These are phyloP conservation scores for Elephas maximus DNA, from an alignment of 2,113 vertebrate species.

Conservation along the genomic window DNA sequence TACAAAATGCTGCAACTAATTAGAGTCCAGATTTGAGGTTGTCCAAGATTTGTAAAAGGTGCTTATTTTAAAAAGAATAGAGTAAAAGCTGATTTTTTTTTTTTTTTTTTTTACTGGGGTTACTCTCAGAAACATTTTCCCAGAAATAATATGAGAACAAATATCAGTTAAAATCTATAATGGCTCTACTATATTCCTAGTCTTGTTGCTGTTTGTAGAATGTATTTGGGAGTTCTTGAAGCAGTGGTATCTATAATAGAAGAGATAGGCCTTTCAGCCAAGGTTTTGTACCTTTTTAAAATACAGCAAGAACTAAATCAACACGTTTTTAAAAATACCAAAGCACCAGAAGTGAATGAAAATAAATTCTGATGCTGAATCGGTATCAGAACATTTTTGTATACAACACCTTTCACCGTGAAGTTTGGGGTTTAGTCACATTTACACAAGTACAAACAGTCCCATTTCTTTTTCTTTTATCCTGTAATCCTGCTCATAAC, in stretches of 20 bases:
- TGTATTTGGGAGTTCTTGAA: not conserved
- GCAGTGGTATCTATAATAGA: not conserved
- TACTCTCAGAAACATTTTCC: constrained; percentile 17
- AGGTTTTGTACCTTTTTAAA: constrained; percentile 40
- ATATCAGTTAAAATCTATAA: not conserved
- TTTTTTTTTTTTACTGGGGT: too few relatives aligned
- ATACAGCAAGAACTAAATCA: constrained; percentile 30
- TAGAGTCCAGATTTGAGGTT: not conserved
- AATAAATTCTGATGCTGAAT: not conserved
- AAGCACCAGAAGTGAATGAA: constrained; percentile 32
- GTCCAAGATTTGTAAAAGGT: not conserved
- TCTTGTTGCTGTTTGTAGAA: not conserved
- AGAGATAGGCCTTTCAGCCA: not conserved
- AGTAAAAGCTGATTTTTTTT: not conserved
- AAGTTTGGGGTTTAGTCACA: not conserved
- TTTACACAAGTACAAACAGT: not conserved
- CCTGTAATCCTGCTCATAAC: constrained; percentile 10
- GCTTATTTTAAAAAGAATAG: not conserved
- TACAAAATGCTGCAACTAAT: constrained; percentile 30
- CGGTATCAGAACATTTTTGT: not conserved
- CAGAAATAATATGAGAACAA: not conserved
- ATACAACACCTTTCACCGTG: not conserved
- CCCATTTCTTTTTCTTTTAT: not conserved
- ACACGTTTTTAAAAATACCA: not conserved
- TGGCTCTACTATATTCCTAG: not conserved